Conservation (phyloP, 2,888 invertebrate species). For the Noctua janthina region DNA sequence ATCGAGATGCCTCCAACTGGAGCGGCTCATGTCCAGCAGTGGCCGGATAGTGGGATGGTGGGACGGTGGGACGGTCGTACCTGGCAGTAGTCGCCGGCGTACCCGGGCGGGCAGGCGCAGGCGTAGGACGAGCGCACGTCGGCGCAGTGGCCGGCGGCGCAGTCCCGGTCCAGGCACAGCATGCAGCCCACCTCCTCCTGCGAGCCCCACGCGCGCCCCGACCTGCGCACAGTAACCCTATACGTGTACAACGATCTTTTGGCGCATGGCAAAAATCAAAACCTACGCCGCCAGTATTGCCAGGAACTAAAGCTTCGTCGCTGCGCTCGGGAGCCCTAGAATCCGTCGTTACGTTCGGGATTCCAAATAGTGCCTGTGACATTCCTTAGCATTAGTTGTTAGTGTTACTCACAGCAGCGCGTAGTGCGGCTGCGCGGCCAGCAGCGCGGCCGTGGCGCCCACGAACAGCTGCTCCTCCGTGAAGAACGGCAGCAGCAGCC, state of each 20-base stretch:
- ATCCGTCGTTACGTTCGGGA: background rate
- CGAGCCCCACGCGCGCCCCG: conserved; percentile 82
- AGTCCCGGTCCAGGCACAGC: conserved; percentile 95
- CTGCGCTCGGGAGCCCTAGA: background rate
- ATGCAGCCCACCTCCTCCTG: conserved; percentile 92
- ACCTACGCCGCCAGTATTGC: background rate
- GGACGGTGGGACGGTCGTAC: conserved; percentile 51
- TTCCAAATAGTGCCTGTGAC: background rate
- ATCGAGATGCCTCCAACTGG: background rate
- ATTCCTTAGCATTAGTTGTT: background rate
- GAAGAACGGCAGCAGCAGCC: conserved; percentile 96
- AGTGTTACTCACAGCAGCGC: conserved; percentile 75
- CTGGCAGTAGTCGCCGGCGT: conserved; percentile 94
- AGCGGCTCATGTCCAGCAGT: background rate
- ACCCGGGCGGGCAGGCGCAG: conserved; percentile 95
- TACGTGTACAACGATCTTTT: background rate
- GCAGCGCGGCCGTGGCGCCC: conserved; percentile 85
- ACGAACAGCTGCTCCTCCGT: conserved; percentile 93
- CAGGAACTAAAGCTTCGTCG: background rate
- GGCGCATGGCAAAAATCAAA: background rate
- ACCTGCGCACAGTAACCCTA: background rate
- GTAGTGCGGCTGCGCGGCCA: conserved; percentile 86
- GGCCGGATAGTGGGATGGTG: background rate
- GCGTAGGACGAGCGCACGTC: conserved; percentile 91
- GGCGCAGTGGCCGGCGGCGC: conserved; percentile 91